Conservation (phyloP, 2,113 vertebrate genomes). For the Mystacornis crossleyi region DNA sequence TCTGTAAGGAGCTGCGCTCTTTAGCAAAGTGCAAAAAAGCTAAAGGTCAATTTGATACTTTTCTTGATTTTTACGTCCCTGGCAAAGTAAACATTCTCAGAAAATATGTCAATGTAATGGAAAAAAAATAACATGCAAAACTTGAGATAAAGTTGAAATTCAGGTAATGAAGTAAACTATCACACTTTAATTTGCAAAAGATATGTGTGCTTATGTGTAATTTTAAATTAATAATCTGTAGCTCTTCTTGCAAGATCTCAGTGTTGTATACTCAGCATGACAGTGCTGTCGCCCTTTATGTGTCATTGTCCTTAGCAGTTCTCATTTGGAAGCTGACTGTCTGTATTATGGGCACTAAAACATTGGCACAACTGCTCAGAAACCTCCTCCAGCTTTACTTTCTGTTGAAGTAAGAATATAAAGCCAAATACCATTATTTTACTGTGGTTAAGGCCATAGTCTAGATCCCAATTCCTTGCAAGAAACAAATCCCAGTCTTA, state of each 20-base stretch:
- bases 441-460: neutral
- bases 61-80: neutral
- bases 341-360: neutral
- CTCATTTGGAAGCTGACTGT: neutral
- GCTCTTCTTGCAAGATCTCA: neutral
- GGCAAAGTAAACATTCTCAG: neutral
- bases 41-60: neutral
- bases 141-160: neutral
- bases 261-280: neutral
- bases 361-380: neutral
- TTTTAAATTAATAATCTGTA: neutral
- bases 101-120: neutral
- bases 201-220: accelerated
- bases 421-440: neutral
- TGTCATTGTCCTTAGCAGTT: neutral
- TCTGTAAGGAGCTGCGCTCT: neutral
- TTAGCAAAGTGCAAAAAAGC: neutral
- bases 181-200: neutral
- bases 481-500: neutral
- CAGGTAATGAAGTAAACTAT: neutral
- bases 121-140: neutral
- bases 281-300: neutral
- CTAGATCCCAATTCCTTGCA: neutral
- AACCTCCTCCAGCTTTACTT: neutral
- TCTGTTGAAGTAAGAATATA: neutral